Evolutionary conservation across 1,140 invertebrate genomes (phyloP).

Genomic region (Callitettix versicolor): DNA sequence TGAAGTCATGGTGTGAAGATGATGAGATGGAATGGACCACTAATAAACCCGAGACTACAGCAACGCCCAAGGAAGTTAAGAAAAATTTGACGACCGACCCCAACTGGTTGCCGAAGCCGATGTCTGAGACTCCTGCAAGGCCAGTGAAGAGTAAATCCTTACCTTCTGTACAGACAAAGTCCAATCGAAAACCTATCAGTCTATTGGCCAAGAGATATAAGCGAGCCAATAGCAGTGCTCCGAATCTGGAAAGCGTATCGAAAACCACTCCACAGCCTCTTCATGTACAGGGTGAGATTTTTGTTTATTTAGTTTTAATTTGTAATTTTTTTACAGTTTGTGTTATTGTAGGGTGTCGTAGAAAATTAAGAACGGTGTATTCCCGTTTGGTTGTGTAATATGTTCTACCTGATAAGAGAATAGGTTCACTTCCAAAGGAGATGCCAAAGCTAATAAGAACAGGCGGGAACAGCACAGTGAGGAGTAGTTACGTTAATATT

Average conservation of each 20-base stretch:
- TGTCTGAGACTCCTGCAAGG: not conserved
- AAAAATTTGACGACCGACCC: not conserved
- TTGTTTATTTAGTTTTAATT: slow-evolving; percentile 14
- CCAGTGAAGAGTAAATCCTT: slow-evolving; percentile 2
- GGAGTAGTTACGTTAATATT: no score
- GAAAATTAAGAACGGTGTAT: no score
- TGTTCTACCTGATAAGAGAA: no score
- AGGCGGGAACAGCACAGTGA: no score
- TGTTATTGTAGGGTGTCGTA: no score
- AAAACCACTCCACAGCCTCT: slow-evolving; percentile 35
- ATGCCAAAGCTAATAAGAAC: no score
- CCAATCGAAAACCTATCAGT: not conserved
- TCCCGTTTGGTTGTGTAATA: no score
- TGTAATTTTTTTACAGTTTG: no score
- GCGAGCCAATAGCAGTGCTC: not conserved
- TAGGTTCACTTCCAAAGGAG: no score
- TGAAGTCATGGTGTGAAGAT: slow-evolving; percentile 23
- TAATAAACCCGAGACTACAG: not conserved
- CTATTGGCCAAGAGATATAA: not conserved
- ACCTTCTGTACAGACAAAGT: not conserved
- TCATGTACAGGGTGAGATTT: slow-evolving; percentile 34
- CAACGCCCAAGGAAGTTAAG: not conserved
- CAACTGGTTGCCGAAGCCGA: not conserved
- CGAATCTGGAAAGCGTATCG: slow-evolving; percentile 34
- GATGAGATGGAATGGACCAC: slow-evolving; percentile 20